Evolutionary conservation across 2,888 invertebrate species (phyloP), one percentile per base, ranked within the genome.

Genomic region (Drosophila hamatofila): DNA sequence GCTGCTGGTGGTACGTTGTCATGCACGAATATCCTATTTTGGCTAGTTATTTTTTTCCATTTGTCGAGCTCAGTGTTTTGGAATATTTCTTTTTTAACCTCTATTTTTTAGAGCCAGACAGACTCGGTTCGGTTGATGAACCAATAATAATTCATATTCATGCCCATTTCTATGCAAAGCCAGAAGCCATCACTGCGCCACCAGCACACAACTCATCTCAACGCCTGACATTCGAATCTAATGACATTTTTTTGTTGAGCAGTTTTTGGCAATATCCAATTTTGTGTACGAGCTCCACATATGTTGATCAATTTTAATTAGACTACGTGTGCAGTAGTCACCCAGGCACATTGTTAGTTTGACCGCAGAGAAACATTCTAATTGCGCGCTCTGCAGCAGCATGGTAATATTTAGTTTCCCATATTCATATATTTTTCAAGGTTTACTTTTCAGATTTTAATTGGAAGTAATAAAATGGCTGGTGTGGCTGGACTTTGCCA

Each of bases 61-160:
- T 58, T 51, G 46, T 39, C 58, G 18, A 37, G 42, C 70, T 68
- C 65, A 52, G 64, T 74, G 62, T 72, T 74, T 68, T 56, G 46
- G 16, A 49, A 62, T 56, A 41, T 60, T 52, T 59, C 71, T 72
- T 78, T 66, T 69, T 66, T 35, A 56, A 39, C 25, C 33, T 33
- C 41, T 62, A 23, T 25, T 42, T 39, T 49, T n/a, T 70, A 51
- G 44, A 49, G 25, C 35, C 39, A 58, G 41, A 37, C 59, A 16
- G 67, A 54, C 52, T 69, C 30, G 30, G 71, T 81, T 56, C 58
- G 80, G 73, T 60, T 83, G 78, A 81, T 76, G 81, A 72, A 72
- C 86, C 89, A 88, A 89, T 89, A 84, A 89, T 89, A 89, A 81
- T 89, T 90, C 88, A 79, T 81, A 86, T 88, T 74, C 86, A 79